phyloP scores from a whole-genome alignment of 2,113 vertebrate species.

The Anolis sagrei region DNA sequence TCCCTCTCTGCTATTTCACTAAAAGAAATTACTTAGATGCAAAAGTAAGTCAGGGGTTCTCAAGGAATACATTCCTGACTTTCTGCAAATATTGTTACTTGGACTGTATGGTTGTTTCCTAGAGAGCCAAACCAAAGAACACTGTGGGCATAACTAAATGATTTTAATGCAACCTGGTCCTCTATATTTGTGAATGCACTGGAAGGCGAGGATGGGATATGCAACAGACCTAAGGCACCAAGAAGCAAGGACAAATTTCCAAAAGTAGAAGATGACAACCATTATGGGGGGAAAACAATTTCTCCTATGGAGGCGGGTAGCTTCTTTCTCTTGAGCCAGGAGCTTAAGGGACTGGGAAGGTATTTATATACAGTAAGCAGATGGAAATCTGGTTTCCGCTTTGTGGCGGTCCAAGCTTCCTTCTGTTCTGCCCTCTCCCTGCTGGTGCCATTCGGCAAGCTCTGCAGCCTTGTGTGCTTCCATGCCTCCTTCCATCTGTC shows the following conservation, averaged over 20 bases:
- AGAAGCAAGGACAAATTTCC: not conserved
- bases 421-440: not conserved
- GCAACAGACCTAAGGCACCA: not conserved
- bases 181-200: not conserved
- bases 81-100: not conserved
- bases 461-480: not conserved
- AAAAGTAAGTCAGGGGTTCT: not conserved
- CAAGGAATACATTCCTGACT: not conserved
- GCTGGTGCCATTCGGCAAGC: not conserved
- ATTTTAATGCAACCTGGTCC: not conserved
- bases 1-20: not conserved
- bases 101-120: not conserved
- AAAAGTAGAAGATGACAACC: not conserved
- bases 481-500: constrained; percentile 13
- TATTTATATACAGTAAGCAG: constrained; percentile 2
- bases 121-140: not conserved
- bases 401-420: not conserved
- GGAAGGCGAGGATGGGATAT: not conserved
- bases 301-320: not conserved
- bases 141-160: not conserved
- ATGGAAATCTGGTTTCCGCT: constrained; percentile 16
- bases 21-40: not conserved
- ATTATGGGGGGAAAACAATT: not conserved
- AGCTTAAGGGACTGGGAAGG: not conserved
- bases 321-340: not conserved